Conservation (phyloP, 2,113 vertebrate species). For the Lagenorhynchus albirostris region DNA sequence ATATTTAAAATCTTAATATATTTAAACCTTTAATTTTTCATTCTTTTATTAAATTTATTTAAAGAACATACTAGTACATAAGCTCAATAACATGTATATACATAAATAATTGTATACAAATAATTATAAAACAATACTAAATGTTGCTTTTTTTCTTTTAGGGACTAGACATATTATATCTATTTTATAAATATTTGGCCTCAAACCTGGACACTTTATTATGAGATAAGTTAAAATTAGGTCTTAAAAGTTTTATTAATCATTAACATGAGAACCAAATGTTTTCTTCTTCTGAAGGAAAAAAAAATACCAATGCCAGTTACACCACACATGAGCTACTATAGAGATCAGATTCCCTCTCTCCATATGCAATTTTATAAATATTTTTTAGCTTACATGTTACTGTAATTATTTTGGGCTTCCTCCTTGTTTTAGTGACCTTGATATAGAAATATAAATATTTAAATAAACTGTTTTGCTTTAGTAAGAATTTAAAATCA, state of each 20-base stretch:
- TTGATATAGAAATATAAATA: not conserved
- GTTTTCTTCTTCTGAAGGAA: not conserved
- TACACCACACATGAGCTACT: not conserved
- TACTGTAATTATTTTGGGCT: not conserved
- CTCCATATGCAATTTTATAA: not conserved
- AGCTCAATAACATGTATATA: not conserved
- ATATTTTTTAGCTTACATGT: not conserved
- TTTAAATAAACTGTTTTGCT: not conserved
- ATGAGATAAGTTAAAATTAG: not conserved
- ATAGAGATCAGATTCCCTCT: not conserved
- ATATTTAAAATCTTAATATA: not conserved
- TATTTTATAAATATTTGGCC: not conserved
- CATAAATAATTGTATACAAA: not conserved
- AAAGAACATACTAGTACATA: not conserved
- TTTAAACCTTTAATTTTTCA: not conserved
- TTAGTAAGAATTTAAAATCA: not conserved
- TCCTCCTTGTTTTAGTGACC: not conserved
- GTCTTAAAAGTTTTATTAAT: not conserved
- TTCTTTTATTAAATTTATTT: not conserved
- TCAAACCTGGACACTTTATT: not conserved
- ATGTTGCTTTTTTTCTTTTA: not conserved
- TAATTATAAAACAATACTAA: not conserved
- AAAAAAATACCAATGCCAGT: not conserved
- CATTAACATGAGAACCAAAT: not conserved
- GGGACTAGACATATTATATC: not conserved